Evolutionary conservation across 2,797 vertebrate genomes (phyloP).

Genomic region (Iguana delicatissima): DNA sequence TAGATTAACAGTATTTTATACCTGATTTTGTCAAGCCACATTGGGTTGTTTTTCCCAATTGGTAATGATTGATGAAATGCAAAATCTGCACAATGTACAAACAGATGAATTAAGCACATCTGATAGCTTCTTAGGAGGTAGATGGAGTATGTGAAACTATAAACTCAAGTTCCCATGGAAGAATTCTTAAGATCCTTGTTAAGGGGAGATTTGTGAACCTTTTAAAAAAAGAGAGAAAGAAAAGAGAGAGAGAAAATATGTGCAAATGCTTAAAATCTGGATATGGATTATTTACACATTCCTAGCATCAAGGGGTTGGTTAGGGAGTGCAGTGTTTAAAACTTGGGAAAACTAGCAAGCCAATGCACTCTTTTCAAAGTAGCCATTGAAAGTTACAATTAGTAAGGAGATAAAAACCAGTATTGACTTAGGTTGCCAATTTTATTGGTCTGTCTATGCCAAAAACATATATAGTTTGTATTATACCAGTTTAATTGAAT

Average conservation of each 20-base stretch:
- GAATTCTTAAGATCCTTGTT: neutral
- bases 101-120: neutral
- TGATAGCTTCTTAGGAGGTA: neutral
- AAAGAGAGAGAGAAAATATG: neutral
- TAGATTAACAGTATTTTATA: neutral
- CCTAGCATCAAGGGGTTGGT: neutral
- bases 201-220: neutral
- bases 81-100: neutral
- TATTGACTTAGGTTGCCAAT: neutral
- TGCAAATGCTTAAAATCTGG: neutral
- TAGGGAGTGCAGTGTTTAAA: neutral
- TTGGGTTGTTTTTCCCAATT: slow-evolving; percentile 2
- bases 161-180: neutral
- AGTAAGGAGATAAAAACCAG: neutral
- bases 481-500: neutral
- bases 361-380: neutral
- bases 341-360: neutral
- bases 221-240: neutral
- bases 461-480: neutral
- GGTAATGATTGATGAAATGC: neutral
- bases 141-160: neutral
- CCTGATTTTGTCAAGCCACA: neutral
- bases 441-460: neutral
- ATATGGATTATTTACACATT: neutral
- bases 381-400: neutral